Base-by-base conservation (phyloP, 2,888 invertebrate genomes). In the Oscheius sp. region DNA sequence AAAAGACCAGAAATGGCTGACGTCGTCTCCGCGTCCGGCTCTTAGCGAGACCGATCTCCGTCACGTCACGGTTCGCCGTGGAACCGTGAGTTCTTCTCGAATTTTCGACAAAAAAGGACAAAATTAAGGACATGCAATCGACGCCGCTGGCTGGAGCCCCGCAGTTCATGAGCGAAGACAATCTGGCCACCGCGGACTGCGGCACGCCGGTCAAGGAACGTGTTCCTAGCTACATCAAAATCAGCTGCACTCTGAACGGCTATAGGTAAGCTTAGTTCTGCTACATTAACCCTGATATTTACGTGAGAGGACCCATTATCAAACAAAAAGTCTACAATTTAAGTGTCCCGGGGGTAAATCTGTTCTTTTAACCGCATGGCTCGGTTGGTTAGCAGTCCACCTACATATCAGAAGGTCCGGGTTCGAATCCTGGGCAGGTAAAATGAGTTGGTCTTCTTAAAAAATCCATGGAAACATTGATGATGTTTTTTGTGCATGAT, bases 171-270 rank as follows among this genome's bases (percentile, higher is more conserved):
- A 73, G 73, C 42, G 78, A 78, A 65, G 73, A 73, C 59, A 78
- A 78, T 59, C 73, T 78, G n/a, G 73, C 73, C 7, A 48, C 32
- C 11, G 33, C 51, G 13, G 35, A 13, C 1, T n/a, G n/a, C 55
- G 35, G 21, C 9, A 35, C 42, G n/a, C 50, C 65, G 13, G 32
- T 60, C 10, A 11, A 63, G 32, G n/a, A 33, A 5, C 68, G 68
- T 7, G 55, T 68, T n/a, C 77, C 77, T 51, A 68, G 68, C 58
- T 77, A 77, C 53, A 50, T 77, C 2, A 68, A 74, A 35, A 73
- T 77, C 42, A 75, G 73, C 68, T 73, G 73, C 29, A 47, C 77
- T 10, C 72, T 77, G 63, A 75, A 75, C 58, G 77, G 77, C 59
- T 77, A 77, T 21, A 62, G 72, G 60, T 72, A 9, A 7, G 51